phyloP scores from a whole-genome alignment of 1,140 invertebrate genomes.

The Pectinophora gossypiella region DNA sequence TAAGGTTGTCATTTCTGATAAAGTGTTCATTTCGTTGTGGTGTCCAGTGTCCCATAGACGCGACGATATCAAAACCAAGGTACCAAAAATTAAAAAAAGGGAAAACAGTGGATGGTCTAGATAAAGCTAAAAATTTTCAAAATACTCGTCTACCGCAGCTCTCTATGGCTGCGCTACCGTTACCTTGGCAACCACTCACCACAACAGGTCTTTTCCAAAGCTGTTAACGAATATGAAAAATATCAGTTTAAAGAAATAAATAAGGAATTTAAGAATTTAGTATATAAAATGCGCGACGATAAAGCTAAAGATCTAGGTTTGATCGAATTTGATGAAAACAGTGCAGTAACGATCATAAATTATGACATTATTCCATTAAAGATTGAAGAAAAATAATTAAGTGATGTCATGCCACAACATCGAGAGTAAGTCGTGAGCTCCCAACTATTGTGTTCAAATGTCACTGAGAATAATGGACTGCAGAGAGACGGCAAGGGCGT shows the following conservation, averaged over 20 bases:
- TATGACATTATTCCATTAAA: slow-evolving; percentile 10
- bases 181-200: slow-evolving; percentile 68
- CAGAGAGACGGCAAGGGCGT: background rate
- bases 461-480: slow-evolving; percentile 7
- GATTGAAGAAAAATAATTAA: background rate
- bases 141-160: slow-evolving; percentile 47
- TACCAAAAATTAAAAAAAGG: slow-evolving; percentile 28
- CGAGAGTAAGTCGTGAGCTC: slow-evolving; percentile 30
- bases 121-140: slow-evolving; percentile 47
- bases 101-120: slow-evolving; percentile 41
- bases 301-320: too few relatives aligned
- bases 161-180: slow-evolving; percentile 42
- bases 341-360: slow-evolving; percentile 4
- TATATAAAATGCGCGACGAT: too few relatives aligned
- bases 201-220: slow-evolving; percentile 75
- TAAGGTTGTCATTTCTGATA: background rate
- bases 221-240: slow-evolving; percentile 58
- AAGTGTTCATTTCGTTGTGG: slow-evolving; percentile 12
- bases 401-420: slow-evolving; percentile 51
- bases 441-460: slow-evolving; percentile 21
- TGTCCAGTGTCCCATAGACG: slow-evolving; percentile 7
- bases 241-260: slow-evolving; percentile 37
- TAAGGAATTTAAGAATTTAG: too few relatives aligned
- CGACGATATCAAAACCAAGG: background rate
- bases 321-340: slow-evolving; percentile 10